Evolutionary conservation across 1,140 invertebrate genomes (phyloP).

Genomic region (Drosophila triauraria): DNA sequence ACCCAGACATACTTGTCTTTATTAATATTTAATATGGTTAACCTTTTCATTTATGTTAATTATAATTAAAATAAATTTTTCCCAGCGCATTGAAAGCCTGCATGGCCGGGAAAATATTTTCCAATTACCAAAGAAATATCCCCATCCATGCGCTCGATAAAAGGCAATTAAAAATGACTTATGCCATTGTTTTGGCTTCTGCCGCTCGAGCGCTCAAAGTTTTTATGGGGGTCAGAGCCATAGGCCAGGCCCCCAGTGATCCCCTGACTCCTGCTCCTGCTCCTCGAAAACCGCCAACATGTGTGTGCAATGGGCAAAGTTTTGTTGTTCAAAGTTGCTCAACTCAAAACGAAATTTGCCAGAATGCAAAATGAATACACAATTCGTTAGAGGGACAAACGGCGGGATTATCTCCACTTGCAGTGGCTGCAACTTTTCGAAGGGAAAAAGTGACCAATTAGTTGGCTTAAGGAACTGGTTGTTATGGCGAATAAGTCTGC

Average conservation of each 20-base stretch:
- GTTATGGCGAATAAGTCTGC: background rate
- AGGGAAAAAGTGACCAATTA: background rate
- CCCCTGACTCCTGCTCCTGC: background rate
- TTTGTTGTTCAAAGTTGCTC: slow-evolving; percentile 21
- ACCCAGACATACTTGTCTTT: background rate
- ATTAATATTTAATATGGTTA: background rate
- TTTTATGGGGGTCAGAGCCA: slow-evolving; percentile 41
- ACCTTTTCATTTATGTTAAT: too few relatives aligned
- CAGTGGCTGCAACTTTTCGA: too few relatives aligned
- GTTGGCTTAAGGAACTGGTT: background rate
- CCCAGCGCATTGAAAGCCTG: slow-evolving; percentile 1
- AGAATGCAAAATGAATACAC: slow-evolving; percentile 35
- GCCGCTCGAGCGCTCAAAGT: slow-evolving; percentile 22
- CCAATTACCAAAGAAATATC: slow-evolving; percentile 59
- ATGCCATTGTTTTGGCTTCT: slow-evolving; percentile 54
- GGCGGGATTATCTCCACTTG: background rate
- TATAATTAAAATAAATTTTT: background rate
- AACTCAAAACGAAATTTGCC: slow-evolving; percentile 16
- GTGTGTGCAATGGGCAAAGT: slow-evolving; percentile 46
- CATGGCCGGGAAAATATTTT: slow-evolving; percentile 46
- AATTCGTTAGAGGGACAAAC: slow-evolving; percentile 16
- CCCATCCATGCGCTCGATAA: slow-evolving; percentile 57
- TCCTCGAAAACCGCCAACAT: slow-evolving; percentile 11
- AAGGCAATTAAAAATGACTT: slow-evolving; percentile 67
- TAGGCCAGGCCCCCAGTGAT: slow-evolving; percentile 1